These are phyloP conservation scores for Brachionus asplanchnoidis DNA, from an alignment of 1,140 invertebrate genomes.

Conservation along the genomic window DNA sequence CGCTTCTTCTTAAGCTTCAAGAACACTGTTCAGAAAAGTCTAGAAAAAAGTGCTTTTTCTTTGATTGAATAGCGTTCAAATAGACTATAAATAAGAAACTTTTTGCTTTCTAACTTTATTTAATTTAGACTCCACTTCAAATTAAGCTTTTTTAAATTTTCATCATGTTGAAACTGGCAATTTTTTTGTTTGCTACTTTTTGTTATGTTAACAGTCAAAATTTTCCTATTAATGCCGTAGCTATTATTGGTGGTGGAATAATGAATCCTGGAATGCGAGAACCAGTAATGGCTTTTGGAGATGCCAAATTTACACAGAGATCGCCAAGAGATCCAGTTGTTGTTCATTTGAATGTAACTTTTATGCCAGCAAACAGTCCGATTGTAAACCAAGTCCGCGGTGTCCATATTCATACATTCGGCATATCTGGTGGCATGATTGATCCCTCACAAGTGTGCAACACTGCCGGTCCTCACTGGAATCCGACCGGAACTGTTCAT, in stretches of 20 bases:
- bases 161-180: constrained; percentile 11
- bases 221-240: constrained; percentile 28
- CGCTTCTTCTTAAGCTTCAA: not conserved
- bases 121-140: not conserved
- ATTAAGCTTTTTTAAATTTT: not conserved
- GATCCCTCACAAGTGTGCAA: constrained; percentile 64
- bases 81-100: not conserved
- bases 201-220: not conserved
- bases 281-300: constrained; percentile 20
- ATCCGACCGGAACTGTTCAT: constrained; percentile 77
- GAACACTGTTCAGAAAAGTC: not conserved
- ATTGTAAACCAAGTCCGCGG: constrained; percentile 66
- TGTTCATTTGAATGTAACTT: constrained; percentile 7
- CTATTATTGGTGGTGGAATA: not conserved
- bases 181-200: constrained; percentile 6
- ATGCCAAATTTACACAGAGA: not conserved
- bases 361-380: not conserved
- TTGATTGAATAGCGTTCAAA: not conserved
- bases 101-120: not conserved
- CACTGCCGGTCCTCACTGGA: constrained; percentile 79
- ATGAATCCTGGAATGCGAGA: not conserved
- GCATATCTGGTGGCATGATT: constrained; percentile 69
- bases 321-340: not conserved
- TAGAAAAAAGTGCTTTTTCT: not conserved
- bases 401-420: constrained; percentile 95